Conservation (phyloP, 2,797 vertebrate genomes). For the Sparus aurata region DNA sequence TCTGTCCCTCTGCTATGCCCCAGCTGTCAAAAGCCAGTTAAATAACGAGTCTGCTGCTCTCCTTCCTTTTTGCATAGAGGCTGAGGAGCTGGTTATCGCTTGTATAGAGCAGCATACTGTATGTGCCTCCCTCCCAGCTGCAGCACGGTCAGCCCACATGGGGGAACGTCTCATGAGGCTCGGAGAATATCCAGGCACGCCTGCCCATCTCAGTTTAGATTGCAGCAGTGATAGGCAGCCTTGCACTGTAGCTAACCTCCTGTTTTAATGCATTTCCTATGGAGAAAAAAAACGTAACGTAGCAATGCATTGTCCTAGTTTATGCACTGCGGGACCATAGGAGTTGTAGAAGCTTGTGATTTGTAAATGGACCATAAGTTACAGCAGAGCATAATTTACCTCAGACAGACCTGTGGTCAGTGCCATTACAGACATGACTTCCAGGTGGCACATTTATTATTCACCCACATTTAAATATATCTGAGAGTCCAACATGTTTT, state of each 20-base stretch:
- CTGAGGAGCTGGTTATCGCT: conserved; percentile 66
- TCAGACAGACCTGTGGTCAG: conserved; percentile 42
- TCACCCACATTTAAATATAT: conserved; percentile 68
- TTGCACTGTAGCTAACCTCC: conserved; percentile 54
- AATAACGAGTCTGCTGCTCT: conserved; percentile 91
- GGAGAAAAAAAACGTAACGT: conserved; percentile 15
- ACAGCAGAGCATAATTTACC: conserved; percentile 44
- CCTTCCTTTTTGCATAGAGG: conserved; percentile 66
- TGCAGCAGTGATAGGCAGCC: conserved; percentile 56
- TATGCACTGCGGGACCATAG: conserved; percentile 37
- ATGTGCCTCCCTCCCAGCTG: conserved; percentile 53
- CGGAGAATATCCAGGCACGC: conserved; percentile 57
- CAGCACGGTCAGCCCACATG: conserved; percentile 61
- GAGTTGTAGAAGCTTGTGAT: conserved; percentile 34
- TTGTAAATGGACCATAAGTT: conserved; percentile 52
- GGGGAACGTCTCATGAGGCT: conserved; percentile 62
- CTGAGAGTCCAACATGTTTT: conserved; percentile 54
- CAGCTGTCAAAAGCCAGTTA: conserved; percentile 96
- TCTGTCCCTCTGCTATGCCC: conserved; percentile 92
- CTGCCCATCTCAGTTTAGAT: conserved; percentile 65
- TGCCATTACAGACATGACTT: conserved; percentile 53
- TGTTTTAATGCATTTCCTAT: conserved; percentile 53
- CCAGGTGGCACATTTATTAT: conserved; percentile 66
- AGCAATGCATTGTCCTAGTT: conserved; percentile 36
- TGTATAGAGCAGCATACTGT: conserved; percentile 41